phyloP scores from a whole-genome alignment of 2,113 vertebrate species.

The Campylomormyrus tamandua region DNA sequence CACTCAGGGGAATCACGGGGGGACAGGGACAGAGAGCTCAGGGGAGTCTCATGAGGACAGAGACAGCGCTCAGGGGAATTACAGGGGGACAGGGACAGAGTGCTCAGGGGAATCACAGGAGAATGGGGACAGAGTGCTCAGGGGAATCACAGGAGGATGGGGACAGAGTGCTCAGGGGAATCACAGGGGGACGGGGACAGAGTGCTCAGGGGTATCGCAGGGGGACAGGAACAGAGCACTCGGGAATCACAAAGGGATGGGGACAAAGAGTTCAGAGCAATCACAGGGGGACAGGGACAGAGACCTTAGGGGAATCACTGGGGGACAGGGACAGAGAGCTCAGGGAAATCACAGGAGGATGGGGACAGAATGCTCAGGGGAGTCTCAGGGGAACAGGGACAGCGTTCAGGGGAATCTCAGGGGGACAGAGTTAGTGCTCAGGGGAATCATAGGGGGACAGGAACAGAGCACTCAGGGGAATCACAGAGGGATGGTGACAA shows the following conservation, averaged over 20 bases:
- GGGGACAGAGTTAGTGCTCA: too few species aligned
- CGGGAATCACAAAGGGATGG: neutral
- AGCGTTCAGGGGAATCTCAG: neutral
- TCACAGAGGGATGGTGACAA: too few species aligned
- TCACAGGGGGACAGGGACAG: neutral
- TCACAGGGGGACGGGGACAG: neutral
- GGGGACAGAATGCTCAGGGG: neutral
- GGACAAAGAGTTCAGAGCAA: neutral
- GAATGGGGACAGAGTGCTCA: too few species aligned
- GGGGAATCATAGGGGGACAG: neutral
- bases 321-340: neutral
- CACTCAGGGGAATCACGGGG: neutral
- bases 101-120: too few species aligned
- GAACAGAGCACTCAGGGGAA: neutral
- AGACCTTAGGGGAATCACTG: neutral
- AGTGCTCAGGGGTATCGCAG: neutral
- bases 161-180: too few species aligned
- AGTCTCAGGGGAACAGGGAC: too few species aligned
- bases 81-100: neutral
- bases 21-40: too few species aligned
- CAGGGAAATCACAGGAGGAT: neutral
- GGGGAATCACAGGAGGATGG: neutral
- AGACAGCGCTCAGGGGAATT: constrained; percentile 5
- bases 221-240: neutral
- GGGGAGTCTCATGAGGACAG: neutral